These are phyloP conservation scores for Oithona nana DNA, from an alignment of 2,888 invertebrate genomes.

Conservation along the genomic window DNA sequence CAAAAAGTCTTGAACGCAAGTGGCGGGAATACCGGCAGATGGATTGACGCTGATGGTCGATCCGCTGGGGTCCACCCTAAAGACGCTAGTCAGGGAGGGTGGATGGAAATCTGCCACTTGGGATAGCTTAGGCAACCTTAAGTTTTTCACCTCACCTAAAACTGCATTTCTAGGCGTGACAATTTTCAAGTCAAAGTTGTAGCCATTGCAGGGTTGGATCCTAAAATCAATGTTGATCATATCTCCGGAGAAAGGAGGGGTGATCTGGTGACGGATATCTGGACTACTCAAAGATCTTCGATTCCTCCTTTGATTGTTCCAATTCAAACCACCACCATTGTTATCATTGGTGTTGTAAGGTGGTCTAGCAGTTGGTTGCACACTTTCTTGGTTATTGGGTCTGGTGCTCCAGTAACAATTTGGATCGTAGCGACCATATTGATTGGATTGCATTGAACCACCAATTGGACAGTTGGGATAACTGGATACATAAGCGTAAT, in stretches of 20 bases:
- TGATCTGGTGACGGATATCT: neutral
- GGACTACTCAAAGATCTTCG: neutral
- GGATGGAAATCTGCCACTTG: conserved; percentile 11
- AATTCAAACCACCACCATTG: neutral
- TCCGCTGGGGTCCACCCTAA: neutral
- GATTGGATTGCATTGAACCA: neutral
- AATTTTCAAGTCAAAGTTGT: conserved; percentile 6
- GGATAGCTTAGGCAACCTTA: neutral
- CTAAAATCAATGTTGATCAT: neutral
- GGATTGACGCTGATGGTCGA: neutral
- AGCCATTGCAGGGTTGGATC: conserved; percentile 3
- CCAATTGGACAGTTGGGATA: neutral
- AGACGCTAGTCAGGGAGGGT: neutral
- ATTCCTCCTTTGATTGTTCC: neutral
- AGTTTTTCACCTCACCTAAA: conserved; percentile 1
- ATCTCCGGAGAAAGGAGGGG: conserved; percentile 6
- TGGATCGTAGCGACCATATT: neutral
- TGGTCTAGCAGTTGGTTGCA: neutral
- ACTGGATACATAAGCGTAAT: neutral
- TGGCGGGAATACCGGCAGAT: neutral
- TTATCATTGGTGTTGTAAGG: neutral
- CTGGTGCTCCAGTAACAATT: neutral
- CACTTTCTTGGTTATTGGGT: neutral
- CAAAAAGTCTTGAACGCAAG: neutral
- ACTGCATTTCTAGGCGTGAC: neutral